phyloP scores from a whole-genome alignment of 2,797 vertebrate genomes.

The Streptopelia turtur region DNA sequence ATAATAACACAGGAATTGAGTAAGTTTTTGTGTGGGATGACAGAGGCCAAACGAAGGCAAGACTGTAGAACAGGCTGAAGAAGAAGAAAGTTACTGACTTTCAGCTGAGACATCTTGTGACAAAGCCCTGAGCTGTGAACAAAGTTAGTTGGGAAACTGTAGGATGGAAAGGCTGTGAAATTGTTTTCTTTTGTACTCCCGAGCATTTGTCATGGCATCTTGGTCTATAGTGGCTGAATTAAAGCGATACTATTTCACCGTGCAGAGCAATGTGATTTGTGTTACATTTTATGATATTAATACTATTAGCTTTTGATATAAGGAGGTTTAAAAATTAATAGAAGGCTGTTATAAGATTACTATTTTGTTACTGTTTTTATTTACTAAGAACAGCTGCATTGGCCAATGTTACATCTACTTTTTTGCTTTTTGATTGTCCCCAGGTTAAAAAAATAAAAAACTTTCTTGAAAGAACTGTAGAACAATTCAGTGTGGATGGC shows the following conservation, averaged over 20 bases:
- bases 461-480: constrained; percentile 6
- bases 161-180: not conserved
- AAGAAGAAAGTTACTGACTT: not conserved
- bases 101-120: not conserved
- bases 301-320: not conserved
- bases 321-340: not conserved
- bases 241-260: not conserved
- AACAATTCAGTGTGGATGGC: constrained; percentile 26
- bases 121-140: not conserved
- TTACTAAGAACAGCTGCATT: constrained; percentile 23
- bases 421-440: not conserved
- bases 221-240: not conserved
- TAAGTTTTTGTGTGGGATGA: not conserved
- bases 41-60: not conserved
- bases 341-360: not conserved
- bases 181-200: not conserved
- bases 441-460: not conserved
- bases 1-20: not conserved
- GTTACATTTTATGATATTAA: not conserved
- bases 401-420: constrained; percentile 55
- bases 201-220: not conserved
- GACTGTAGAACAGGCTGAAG: not conserved
- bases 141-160: not conserved
- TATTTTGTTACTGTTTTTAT: not conserved
- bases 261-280: not conserved